Evolutionary conservation across 2,888 invertebrate genomes (phyloP), one percentile per base, ranked within the genome.

Genomic region (Tuta absoluta): DNA sequence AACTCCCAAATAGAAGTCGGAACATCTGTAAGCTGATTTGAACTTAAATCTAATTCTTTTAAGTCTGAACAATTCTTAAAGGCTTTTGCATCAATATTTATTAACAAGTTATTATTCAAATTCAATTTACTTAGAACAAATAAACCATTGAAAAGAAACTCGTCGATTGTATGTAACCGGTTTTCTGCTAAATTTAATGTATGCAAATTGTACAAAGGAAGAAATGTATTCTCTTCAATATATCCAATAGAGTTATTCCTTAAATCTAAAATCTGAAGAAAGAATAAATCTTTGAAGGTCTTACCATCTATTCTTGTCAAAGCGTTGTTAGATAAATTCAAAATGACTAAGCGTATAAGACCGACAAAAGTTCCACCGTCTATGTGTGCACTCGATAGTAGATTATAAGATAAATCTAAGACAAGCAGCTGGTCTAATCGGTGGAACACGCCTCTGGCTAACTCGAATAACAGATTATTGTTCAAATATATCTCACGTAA

Each of bases 111-210:
- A 81, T 97, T 96, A 82, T 97, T 97, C 64, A 98, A 91, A 67
- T 96, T 96, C 63, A 98, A 90, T 83, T 96, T 96, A 76, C 95
- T 96, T 62, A 97, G 91, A 58, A 97, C 96, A 87, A 95, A 96
- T 67, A 97, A 92, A 48, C 96, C 96, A 85, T 96, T 96, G 85
- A 97, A 96, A 69, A 96, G 93, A 75, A 95, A 94, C 72, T 95
- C 94, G 66, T 96, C 96, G 80, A 97, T 93, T 28, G 95, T 95
- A 82, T 96, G 95, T 65, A 98, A 92, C 64, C 96, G 94, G 85
- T 98, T 98, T 86, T 97, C 96, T 51, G 97, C 96, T 75, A 98
- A 90, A 85, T 97, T 98, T 66, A 98, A 89, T 1, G 97, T 97
- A 85, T 97, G 97, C 72, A 98, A 92, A 88, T 98, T 97, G 87